A percentile compares a stretch with the other conserved stretches of the same genome.
These are phyloP conservation scores for Oncorhynchus kisutch DNA, from an alignment of 2,113 vertebrate genomes.

Conservation along the genomic window DNA sequence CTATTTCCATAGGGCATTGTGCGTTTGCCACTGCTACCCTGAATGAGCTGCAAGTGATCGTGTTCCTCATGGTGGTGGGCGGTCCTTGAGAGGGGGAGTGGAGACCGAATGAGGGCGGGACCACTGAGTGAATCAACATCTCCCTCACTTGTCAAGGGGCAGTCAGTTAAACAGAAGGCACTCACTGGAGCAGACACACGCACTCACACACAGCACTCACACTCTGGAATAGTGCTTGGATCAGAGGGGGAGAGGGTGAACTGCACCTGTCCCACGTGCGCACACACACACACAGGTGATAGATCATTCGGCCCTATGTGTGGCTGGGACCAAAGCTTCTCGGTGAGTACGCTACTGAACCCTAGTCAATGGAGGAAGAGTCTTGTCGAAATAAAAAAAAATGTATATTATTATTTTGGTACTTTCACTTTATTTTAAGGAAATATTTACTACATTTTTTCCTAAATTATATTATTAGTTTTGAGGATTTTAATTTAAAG, in stretches of 20 bases:
- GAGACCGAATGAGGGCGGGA: slow-evolving; percentile 45
- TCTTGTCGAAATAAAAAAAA: not conserved
- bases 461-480: not conserved
- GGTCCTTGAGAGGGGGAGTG: slow-evolving; percentile 11
- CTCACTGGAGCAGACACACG: slow-evolving; percentile 56
- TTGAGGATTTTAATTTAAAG: not conserved
- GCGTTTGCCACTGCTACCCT: slow-evolving; percentile 61
- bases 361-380: not conserved
- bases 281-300: slow-evolving; percentile 43
- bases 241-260: slow-evolving; percentile 66
- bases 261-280: slow-evolving; percentile 83
- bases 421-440: not conserved
- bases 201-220: slow-evolving; percentile 20
- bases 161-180: slow-evolving; percentile 72
- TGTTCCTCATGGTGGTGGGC: not conserved
- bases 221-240: slow-evolving; percentile 66
- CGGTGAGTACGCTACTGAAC: slow-evolving; percentile 62
- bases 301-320: slow-evolving; percentile 74
- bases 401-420: not conserved
- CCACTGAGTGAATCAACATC: slow-evolving; percentile 42
- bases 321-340: slow-evolving; percentile 77
- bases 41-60: not conserved
- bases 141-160: slow-evolving; percentile 32
- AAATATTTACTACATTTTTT: not conserved
- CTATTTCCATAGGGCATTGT: slow-evolving; percentile 16